These are phyloP conservation scores for Berghia stephanieae DNA, from an alignment of 1,140 invertebrate species.

Conservation along the genomic window DNA sequence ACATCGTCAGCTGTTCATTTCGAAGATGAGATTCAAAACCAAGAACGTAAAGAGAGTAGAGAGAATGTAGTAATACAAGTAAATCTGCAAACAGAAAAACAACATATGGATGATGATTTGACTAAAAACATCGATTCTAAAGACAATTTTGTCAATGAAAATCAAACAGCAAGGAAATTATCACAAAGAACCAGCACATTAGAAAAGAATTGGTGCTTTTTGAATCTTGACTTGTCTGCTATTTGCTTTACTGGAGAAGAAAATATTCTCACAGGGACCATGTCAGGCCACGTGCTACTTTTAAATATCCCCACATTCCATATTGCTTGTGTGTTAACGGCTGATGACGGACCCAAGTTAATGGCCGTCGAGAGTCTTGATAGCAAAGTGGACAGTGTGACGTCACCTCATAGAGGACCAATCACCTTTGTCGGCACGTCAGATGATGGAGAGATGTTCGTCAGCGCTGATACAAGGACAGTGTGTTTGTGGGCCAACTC, in stretches of 20 bases:
- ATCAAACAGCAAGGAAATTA: background rate
- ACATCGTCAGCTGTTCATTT: too few relatives aligned
- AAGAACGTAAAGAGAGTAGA: too few relatives aligned
- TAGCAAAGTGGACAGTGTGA: background rate
- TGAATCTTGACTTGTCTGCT: background rate
- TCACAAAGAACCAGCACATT: background rate
- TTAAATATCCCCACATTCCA: background rate
- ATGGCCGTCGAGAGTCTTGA: background rate
- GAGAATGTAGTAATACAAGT: background rate
- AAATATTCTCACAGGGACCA: background rate
- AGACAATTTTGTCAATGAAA: background rate
- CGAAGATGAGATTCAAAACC: too few relatives aligned
- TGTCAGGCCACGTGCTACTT: background rate
- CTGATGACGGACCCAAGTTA: background rate
- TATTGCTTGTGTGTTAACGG: background rate
- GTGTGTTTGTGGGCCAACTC: slow-evolving; percentile 20
- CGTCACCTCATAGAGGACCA: background rate
- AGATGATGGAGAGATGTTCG: background rate
- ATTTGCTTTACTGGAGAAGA: slow-evolving; percentile 18
- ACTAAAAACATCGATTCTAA: background rate
- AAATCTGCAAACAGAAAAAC: background rate
- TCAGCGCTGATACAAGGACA: background rate
- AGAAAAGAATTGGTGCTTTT: background rate
- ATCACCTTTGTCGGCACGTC: background rate
- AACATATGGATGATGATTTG: background rate